Evolutionary conservation across 2,113 vertebrate species (phyloP).

Genomic region (Python bivittatus): DNA sequence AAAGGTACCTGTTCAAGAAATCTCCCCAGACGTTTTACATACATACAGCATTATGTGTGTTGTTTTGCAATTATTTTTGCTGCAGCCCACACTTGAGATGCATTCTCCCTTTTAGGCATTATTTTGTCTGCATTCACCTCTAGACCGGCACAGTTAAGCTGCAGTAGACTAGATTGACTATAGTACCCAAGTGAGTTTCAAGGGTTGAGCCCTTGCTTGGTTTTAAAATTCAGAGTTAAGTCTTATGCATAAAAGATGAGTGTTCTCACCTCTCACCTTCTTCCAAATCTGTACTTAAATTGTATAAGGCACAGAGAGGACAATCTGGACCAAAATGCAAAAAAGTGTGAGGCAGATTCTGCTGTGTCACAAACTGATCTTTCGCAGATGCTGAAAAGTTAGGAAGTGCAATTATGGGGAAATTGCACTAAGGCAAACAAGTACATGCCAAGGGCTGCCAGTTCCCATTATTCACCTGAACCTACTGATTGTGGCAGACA

Average conservation of each 20-base stretch:
- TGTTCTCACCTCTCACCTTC: conserved; percentile 33
- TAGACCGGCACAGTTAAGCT: conserved; percentile 6
- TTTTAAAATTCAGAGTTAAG: conserved; percentile 40
- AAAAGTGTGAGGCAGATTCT: conserved; percentile 50
- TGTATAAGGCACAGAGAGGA: conserved; percentile 51
- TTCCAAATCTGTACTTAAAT: conserved; percentile 35
- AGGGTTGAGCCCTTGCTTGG: conserved; percentile 23
- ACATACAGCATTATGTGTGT: background rate
- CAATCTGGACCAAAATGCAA: conserved; percentile 35
- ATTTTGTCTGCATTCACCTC: conserved; percentile 14
- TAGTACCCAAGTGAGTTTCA: conserved; percentile 33
- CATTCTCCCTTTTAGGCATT: background rate
- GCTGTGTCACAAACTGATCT: conserved; percentile 83
- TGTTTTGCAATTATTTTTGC: background rate
- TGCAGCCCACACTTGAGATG: background rate
- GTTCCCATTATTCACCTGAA: conserved; percentile 87
- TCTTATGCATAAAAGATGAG: conserved; percentile 31
- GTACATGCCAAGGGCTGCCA: conserved; percentile 80
- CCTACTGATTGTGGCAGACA: conserved; percentile 82
- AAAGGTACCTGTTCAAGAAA: background rate
- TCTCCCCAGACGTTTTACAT: background rate
- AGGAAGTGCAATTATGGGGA: conserved; percentile 85
- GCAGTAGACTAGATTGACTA: conserved; percentile 18
- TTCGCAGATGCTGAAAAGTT: conserved; percentile 80
- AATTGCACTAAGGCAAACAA: conserved; percentile 79